Evolutionary conservation across 37 sponge, comb jelly and placozoan species (phyloP).

Genomic region (Beroe forskalii): DNA sequence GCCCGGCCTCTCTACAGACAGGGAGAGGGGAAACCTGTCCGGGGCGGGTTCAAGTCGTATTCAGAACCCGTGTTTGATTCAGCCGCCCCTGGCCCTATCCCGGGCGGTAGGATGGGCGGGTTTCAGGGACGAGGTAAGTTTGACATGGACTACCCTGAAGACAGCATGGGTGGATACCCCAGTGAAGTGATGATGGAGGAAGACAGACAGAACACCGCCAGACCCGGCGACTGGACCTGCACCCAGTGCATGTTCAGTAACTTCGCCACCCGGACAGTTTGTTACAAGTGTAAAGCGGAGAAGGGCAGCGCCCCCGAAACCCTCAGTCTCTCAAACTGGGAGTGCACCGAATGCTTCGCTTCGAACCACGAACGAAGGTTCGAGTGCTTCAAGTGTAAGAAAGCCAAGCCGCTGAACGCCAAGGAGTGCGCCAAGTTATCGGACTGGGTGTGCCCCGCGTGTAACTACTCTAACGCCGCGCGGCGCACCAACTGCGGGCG

Average conservation of each 20-base stretch:
- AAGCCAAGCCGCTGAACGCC: conserved; percentile 10
- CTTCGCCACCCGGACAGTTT: neutral
- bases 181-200: neutral
- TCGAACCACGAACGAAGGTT: conserved; percentile 18
- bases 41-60: neutral
- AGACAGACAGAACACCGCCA: neutral
- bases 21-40: neutral
- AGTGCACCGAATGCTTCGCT: conserved; percentile 50
- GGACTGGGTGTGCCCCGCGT: neutral
- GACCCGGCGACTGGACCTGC: conserved; percentile 29
- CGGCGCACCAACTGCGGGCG: conserved; percentile 42
- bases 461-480: neutral
- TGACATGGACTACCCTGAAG: neutral
- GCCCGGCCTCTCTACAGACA: neutral
- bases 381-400: conserved; percentile 50
- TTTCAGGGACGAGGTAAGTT: conserved; percentile 13
- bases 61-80: neutral
- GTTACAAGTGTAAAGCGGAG: neutral
- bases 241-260: conserved; percentile 15
- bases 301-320: neutral
- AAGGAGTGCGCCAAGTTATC: neutral
- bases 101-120: neutral
- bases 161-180: neutral
- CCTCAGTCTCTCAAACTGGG: neutral
- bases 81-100: neutral